These are phyloP conservation scores for Teleogryllus oceanicus DNA, from an alignment of 2,888 invertebrate genomes.

Conservation along the genomic window DNA sequence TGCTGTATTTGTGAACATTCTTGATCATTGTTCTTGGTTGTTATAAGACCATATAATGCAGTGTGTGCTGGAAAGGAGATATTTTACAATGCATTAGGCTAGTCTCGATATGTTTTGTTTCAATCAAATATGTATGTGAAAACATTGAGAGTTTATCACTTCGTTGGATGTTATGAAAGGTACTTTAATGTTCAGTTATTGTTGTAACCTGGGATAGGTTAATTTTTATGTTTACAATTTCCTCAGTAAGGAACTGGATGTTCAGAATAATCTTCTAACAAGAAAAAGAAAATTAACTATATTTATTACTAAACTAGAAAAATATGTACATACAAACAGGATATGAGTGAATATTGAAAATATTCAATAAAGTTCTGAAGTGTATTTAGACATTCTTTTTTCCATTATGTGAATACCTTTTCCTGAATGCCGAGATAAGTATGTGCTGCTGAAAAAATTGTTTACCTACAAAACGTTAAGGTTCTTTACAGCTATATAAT, in stretches of 20 bases:
- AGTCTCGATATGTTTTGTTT: neutral
- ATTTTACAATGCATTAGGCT: constrained; percentile 11
- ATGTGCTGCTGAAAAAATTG: no score
- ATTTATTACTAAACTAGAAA: constrained; percentile 26
- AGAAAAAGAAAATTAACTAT: constrained; percentile 23
- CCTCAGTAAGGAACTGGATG: constrained; percentile 3
- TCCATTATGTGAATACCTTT: neutral
- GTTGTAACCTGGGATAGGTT: constrained; percentile 24
- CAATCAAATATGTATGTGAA: neutral
- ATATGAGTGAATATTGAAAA: constrained; percentile 21
- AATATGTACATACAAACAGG: constrained; percentile 23
- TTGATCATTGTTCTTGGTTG: neutral
- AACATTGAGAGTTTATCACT: neutral
- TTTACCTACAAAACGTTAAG: no score
- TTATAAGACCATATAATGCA: neutral
- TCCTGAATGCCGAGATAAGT: no score
- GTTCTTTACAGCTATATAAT: no score
- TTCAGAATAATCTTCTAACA: constrained; percentile 12
- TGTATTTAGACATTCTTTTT: neutral
- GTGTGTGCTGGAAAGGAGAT: constrained; percentile 11
- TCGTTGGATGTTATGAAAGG: constrained; percentile 18
- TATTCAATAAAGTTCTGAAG: neutral
- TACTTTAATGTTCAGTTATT: neutral
- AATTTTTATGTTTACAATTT: constrained; percentile 20
- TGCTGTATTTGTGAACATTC: neutral